Percentiles rank a stretch among this genome's conserved stretches.
phyloP scores from a whole-genome alignment of 2,888 invertebrate genomes.

The Drosophila atripex region DNA sequence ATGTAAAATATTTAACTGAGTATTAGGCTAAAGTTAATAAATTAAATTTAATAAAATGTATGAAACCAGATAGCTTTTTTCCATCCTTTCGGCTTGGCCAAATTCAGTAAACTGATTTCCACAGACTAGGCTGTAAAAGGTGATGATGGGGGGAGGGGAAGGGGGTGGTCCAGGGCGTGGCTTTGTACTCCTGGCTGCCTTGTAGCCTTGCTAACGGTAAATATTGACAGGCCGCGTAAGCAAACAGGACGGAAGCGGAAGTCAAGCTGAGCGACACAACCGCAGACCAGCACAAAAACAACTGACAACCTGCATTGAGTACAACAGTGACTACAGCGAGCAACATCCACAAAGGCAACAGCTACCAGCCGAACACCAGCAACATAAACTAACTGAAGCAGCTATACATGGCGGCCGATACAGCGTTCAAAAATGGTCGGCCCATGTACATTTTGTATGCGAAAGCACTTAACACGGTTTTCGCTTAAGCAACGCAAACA shows the following conservation, averaged over 20 bases:
- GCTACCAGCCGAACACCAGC: constrained; percentile 12
- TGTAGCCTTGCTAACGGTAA: constrained; percentile 64
- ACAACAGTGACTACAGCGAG: constrained; percentile 19
- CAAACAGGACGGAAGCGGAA: constrained; percentile 67
- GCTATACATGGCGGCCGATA: constrained; percentile 58
- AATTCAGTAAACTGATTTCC: constrained; percentile 56
- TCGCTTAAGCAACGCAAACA: constrained; percentile 78
- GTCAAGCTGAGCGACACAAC: constrained; percentile 66
- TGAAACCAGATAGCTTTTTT: constrained; percentile 54
- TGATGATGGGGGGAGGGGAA: neutral
- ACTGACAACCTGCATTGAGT: constrained; percentile 45
- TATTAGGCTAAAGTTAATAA: constrained; percentile 61
- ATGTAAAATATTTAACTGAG: constrained; percentile 77
- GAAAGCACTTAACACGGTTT: constrained; percentile 80
- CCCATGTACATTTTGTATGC: constrained; percentile 78
- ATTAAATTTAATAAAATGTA: constrained; percentile 81
- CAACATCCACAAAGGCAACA: constrained; percentile 12
- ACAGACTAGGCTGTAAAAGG: constrained; percentile 42
- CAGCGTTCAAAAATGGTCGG: constrained; percentile 75
- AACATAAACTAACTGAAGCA: constrained; percentile 40
- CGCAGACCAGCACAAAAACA: constrained; percentile 55
- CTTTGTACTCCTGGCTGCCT: constrained; percentile 42
- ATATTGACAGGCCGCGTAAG: constrained; percentile 75
- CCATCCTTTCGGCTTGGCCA: neutral
- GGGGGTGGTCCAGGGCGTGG: neutral